These are phyloP conservation scores for Prolemur simus DNA, from an alignment of 2,113 vertebrate genomes.

Conservation along the genomic window DNA sequence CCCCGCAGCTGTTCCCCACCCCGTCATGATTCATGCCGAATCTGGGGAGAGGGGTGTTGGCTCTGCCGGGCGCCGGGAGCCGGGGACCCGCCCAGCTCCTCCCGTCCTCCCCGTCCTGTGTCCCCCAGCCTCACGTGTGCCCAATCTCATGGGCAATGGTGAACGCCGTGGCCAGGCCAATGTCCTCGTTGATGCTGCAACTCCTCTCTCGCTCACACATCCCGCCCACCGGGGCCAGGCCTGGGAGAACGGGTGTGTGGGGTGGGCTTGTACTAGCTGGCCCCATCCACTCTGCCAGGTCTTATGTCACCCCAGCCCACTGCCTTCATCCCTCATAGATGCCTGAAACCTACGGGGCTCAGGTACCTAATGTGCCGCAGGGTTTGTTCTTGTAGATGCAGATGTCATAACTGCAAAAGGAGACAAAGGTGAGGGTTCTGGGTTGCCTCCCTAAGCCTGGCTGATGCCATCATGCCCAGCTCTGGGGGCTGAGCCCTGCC, in stretches of 20 bases:
- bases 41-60: conserved; percentile 76
- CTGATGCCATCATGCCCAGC: fast-evolving
- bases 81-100: neutral
- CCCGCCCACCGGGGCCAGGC: conserved; percentile 96
- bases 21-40: conserved; percentile 99
- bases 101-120: fast-evolving
- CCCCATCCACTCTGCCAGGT: neutral
- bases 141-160: conserved; percentile 99
- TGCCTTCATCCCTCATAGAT: neutral
- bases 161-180: conserved; percentile 97
- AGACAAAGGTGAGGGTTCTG: neutral
- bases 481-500: neutral
- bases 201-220: conserved; percentile 98
- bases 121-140: conserved; percentile 92
- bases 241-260: conserved; percentile 76
- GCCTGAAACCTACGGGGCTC: neutral
- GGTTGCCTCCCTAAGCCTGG: neutral
- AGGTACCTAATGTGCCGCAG: conserved; percentile 95
- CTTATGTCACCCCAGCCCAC: neutral
- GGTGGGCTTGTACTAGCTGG: neutral
- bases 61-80: neutral
- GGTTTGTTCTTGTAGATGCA: conserved; percentile 99
- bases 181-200: conserved; percentile 99
- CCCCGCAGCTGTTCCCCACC: conserved; percentile 95
- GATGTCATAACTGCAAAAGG: conserved; percentile 93